Evolutionary conservation across 2,113 vertebrate species (phyloP).

Genomic region (Poeciliopsis prolifica): DNA sequence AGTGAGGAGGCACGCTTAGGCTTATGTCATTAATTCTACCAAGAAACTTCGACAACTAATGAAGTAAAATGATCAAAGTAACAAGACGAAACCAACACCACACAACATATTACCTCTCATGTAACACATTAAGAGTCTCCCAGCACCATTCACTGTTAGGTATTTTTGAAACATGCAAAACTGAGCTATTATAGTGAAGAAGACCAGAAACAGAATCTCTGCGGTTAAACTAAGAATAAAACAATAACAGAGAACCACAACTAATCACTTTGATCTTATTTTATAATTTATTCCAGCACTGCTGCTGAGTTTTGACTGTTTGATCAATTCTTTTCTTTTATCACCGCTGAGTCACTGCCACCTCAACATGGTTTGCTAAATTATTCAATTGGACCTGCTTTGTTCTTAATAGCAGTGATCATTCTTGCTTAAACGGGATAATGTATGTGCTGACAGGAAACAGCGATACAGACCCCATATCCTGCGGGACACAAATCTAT

Average conservation of each 20-base stretch:
- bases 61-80: conserved; percentile 3
- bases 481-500: conserved; percentile 69
- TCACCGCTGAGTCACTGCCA: conserved; percentile 49
- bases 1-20: conserved; percentile 7
- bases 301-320: conserved; percentile 39
- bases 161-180: conserved; percentile 18
- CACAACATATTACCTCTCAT: neutral
- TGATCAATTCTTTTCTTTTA: conserved; percentile 63
- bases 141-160: conserved; percentile 24
- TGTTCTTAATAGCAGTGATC: conserved; percentile 76
- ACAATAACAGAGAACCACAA: conserved; percentile 22
- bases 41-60: conserved; percentile 1
- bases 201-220: conserved; percentile 36
- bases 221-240: conserved; percentile 30
- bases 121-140: conserved; percentile 20
- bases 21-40: neutral
- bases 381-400: conserved; percentile 71
- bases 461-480: conserved; percentile 67
- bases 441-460: conserved; percentile 71
- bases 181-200: conserved; percentile 34
- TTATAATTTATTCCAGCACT: conserved; percentile 58
- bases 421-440: conserved; percentile 75
- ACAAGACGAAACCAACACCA: neutral
- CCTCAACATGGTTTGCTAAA: conserved; percentile 54
- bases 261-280: conserved; percentile 61